Evolutionary conservation across 2,797 vertebrate genomes (phyloP), one percentile per base, ranked within the genome.

Genomic region (Rhinichthys osculus): DNA sequence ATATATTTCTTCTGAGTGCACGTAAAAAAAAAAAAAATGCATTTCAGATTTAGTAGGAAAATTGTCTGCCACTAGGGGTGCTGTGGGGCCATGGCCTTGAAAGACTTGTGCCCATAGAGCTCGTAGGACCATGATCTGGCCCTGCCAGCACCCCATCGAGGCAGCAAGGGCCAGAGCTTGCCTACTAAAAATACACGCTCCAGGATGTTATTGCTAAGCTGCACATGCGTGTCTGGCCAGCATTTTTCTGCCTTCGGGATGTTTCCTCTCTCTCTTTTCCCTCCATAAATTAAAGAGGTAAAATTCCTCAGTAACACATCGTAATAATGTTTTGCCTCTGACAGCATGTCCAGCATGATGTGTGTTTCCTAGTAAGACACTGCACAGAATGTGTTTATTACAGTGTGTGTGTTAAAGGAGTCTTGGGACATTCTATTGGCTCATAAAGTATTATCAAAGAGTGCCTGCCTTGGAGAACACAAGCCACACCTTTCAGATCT

Each of bases 171-270:
- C 85, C 89, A 88, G 89, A 87, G 89, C 81, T 84, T 88, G 84
- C 82, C n/a, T 69, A 90, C 92, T 93, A 92, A 92, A 94, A 94
- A 93, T 91, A 93, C 89, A 90, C 83, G 79, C 76, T 91, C 73
- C 93, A 92, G 94, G 92, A 95, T 94, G 92, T 94, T 94, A 90
- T 93, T 94, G 72, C 87, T 89, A 92, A 76, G 87, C 50, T 90
- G 92, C 82, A 83, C 90, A 92, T 90, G 92, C 87, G 87, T 90
- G 89, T 91, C 89, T 91, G 90, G 85, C 89, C 78, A 88, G 89
- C 83, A 91, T 91, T 91, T 89, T 73, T 91, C 81, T 88, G 67
- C 84, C 85, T 82, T 89, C 85, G 83, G 83, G 89, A 69, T 87
- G 89, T 91, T 79, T 84, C 76, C 27, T 87, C 67, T 78, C 62